Evolutionary conservation across 2,888 invertebrate species (phyloP), one percentile per base, ranked within the genome.

Genomic region (Pammene aurita): DNA sequence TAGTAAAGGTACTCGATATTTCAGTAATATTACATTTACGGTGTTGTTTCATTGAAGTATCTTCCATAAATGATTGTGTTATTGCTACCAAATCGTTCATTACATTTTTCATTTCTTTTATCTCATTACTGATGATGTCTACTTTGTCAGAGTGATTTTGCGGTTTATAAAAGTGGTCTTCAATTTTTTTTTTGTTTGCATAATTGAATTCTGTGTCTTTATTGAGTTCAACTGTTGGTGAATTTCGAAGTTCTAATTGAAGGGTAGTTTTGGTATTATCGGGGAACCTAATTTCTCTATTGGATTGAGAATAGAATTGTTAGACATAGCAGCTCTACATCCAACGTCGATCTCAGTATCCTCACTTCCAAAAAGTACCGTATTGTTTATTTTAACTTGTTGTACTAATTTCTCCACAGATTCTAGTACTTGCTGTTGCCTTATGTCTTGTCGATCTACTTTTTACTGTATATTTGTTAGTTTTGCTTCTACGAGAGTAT

Each of bases 351-450:
- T 7, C 2, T 13, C 42, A 13, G 2, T 26, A 7, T n/a, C 57
- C 7, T 58, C 57, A n/a, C 26, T 44, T 26, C 57, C 57, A 18
- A 58, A 58, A n/a, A 58, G 44, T 26, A 58, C 0, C 57, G 26
- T 26, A 26, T 58, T 58, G 44, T 58, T 58, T 42, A 41, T 58
- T 26, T n/a, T 26, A 7, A 58, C 42, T 44, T 58, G n/a, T 26
- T 44, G 42, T 44, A 44, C 44, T 9, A 58, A 18, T 13, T 7
- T 44, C 16, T 7, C 57, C n/a, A 58, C 18, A 44, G 9, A 41
- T n/a, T 41, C 26, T 0, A 42, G 44, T 58, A 42, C 26, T 44
- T 57, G 38, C 7, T 38, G 38, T 38, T 38, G 38, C 2, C 9
- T 6, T 38, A 38, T 38, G 9, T 38, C 38, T 38, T 38, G 38